Conservation (phyloP, 2,113 vertebrate genomes). For the Eudorcas thomsonii region DNA sequence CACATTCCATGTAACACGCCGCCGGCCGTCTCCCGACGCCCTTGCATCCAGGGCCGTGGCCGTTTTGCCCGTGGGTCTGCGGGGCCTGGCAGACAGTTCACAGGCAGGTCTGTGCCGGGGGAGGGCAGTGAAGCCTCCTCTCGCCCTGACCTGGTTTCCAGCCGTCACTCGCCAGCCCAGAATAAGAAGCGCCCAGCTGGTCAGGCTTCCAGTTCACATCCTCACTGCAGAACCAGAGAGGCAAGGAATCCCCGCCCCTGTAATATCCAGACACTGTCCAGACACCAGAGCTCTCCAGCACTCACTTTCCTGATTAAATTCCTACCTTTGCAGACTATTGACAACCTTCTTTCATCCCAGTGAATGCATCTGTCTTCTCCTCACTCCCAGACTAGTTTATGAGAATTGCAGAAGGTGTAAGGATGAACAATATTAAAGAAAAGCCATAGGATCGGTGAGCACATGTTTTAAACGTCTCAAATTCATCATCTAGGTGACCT, state of each 20-base stretch:
- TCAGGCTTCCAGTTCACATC: neutral
- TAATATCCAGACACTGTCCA: neutral
- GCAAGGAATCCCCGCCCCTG: too few species aligned
- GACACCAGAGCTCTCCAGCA: neutral
- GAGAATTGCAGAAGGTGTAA: neutral
- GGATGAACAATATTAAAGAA: neutral
- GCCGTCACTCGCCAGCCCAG: neutral
- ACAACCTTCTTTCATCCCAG: neutral
- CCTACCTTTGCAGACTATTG: neutral
- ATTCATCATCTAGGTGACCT: neutral
- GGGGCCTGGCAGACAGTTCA: neutral
- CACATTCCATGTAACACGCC: accelerated
- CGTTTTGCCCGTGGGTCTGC: neutral
- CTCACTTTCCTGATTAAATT: neutral
- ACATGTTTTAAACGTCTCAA: neutral
- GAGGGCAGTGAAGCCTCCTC: neutral
- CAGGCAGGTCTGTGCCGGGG: accelerated
- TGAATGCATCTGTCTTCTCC: neutral
- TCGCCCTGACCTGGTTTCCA: neutral
- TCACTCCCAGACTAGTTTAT: neutral
- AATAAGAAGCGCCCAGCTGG: neutral
- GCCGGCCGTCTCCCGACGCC: neutral
- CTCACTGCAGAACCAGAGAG: neutral
- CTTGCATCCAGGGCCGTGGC: neutral
- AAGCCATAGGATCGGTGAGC: neutral